Evolutionary conservation across 2,797 vertebrate genomes (phyloP), one percentile per base, ranked within the genome.

Genomic region (Lagorchestes hirsutus): DNA sequence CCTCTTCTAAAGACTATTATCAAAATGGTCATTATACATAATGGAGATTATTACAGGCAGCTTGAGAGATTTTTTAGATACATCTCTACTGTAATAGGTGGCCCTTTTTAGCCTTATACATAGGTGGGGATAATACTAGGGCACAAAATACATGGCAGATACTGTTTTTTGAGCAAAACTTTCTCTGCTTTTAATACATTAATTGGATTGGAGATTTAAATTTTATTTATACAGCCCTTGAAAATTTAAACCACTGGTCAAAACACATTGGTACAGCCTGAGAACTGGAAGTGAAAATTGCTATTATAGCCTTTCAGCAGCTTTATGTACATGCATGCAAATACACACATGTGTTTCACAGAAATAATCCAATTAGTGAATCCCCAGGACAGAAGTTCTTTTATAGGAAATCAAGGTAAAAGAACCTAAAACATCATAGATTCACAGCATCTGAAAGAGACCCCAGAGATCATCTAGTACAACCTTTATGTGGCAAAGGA

Each of bases 21-120:
- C 99, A 99, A 99, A 99, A 98, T 99, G 98, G 98, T 99, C 98
- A 99, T 99, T 99, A 99, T 99, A 99, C 98, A 99, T 99, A 99
- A 99, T 99, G 98, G 99, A 99, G 99, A 99, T 99, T 99, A 99
- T 99, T 99, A 99, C 98, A 99, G 98, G 98, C 98, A 98, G 98
- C 98, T 99, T 99, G 98, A 99, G 98, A 99, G 98, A 98, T 98
- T 98, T 99, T 99, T 98, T 99, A 98, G 98, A 98, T 98, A 99
- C 98, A 99, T 99, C 98, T 98, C 98, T 98, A 97, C 97, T 97
- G 98, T 98, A 98, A 99, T 99, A 98, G 98, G 98, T 98, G 98
- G 98, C 97, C 98, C 98, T 98, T 99, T 99, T 99, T 98, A 98
- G 98, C 98, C 98, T 98, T 98, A 98, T 94, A 97, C 97, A 93